Evolutionary conservation across 2,888 invertebrate species (phyloP), one percentile per base, ranked within the genome.

Genomic region (Cosmopolites sordidus): DNA sequence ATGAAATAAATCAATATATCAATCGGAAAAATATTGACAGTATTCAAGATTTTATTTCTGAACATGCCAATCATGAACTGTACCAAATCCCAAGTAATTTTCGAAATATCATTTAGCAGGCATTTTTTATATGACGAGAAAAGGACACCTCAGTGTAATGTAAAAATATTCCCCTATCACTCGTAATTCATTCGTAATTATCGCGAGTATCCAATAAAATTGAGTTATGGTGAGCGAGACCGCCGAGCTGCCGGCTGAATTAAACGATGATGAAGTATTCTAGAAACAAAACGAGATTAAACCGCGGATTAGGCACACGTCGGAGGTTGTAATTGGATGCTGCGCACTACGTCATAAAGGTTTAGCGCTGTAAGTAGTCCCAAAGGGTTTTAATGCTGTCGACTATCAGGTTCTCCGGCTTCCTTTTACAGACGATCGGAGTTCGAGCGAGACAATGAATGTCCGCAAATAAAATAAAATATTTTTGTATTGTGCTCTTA

Each of bases 281-380:
- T 42, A 40, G 52, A 52, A 56, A 56, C 56, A 52, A 56, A 56
- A 56, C 56, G 51, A 56, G 56, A 56, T 52, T 56, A 56, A 56
- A 52, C 39, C 17, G 16, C 40, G 43, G 48, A 49, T 52, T 56
- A 56, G 48, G 18, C 40, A 42, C 52, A 45, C 51, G 56, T 48
- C 40, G 47, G 40, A 48, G 48, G 17, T 51, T 51, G 49, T 56
- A 56, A 56, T 56, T 56, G 56, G 52, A 56, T 44, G 49, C 43
- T 49, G 54, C 16, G 37, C 43, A 11, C 33, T 40, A 42, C 47
- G 37, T 48, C 47, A 47, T 43, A 17, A 40, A 44, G 54, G 48
- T 27, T 54, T 49, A 52, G 39, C 47, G 43, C 43, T 22, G n/a
- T 37, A 39, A 40, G 16, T 40, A 40, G 40, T 40, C 40, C 40